Base-by-base conservation (phyloP, 2,888 invertebrate genomes). In the Trisateles emortualis region DNA sequence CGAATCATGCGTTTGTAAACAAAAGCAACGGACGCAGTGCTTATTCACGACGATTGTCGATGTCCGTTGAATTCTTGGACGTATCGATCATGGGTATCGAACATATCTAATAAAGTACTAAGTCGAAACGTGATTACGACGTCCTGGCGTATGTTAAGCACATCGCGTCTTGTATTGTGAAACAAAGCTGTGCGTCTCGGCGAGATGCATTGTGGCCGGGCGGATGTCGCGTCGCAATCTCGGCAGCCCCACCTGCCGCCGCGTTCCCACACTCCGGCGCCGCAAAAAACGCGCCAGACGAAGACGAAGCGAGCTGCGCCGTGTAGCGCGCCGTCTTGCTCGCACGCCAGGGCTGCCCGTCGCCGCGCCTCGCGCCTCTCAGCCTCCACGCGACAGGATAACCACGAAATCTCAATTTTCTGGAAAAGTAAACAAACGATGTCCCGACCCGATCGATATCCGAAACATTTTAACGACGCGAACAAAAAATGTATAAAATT, bases 151-250 rank as follows among this genome's bases (percentile, higher is more conserved):
- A 86, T 87, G 88, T 86, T 83, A 84, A 84, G 83, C 83, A 81
- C 79, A 84, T 81, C 78, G 83, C 78, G 80, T 80, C 81, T 82
- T 73, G 83, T 83, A 84, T 84, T 87, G 85, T 87, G 81, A 88
- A 84, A 87, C 87, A 88, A 87, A 87, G 86, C 84, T 74, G 77
- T 72, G 72, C 77, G 81, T 81, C 71, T 71, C 53, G 26, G 42
- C 77, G 82, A 88, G 92, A 90, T 90, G 92, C 89, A 90, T 90
- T 90, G 92, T 90, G 85, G 84, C 79, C 84, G 89, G 82, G 90
- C 92, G 92, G 92, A 92, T 92, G 92, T 92, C 92, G 89, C 90
- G 86, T 85, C 89, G 90, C 92, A 92, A 92, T 92, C 92, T 91
- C 92, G 78, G 90, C 90, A 84, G 88, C 86, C 90, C 91, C 92